Conservation (phyloP, 2,888 invertebrate species). For the Tortricodes alternella region DNA sequence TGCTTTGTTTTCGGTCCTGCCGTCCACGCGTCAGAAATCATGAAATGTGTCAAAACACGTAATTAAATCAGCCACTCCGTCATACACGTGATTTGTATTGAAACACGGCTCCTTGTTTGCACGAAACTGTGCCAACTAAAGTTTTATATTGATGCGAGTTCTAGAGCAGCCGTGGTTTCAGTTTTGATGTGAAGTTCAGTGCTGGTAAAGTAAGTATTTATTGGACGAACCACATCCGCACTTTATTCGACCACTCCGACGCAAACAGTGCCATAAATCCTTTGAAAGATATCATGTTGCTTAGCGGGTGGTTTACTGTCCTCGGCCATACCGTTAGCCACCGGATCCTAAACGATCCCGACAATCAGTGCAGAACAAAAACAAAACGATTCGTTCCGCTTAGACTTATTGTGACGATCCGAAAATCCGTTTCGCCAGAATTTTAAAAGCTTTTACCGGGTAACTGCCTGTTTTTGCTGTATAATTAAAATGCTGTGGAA, state of each 20-base stretch:
- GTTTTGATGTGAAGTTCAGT: background rate
- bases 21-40: background rate
- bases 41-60: background rate
- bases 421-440: slow-evolving; percentile 21
- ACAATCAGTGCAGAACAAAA: slow-evolving; percentile 70
- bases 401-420: slow-evolving; percentile 35
- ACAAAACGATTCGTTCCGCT: slow-evolving; percentile 51
- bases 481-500: no score
- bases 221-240: slow-evolving; percentile 33
- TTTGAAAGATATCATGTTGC: slow-evolving; percentile 46
- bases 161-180: background rate
- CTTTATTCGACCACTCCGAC: slow-evolving; percentile 24
- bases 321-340: slow-evolving; percentile 54
- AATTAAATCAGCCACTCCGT: background rate
- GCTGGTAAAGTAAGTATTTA: slow-evolving; percentile 33
- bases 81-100: background rate
- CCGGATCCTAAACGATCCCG: slow-evolving; percentile 48
- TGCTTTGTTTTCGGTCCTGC: background rate
- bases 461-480: no score
- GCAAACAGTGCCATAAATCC: slow-evolving; percentile 40
- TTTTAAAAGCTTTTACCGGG: no score
- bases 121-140: no score
- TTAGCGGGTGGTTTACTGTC: slow-evolving; percentile 53
- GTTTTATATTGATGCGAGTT: no score
- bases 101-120: no score